These are phyloP conservation scores for Pedicia rivosa DNA, from an alignment of 2,888 invertebrate genomes.

Conservation along the genomic window DNA sequence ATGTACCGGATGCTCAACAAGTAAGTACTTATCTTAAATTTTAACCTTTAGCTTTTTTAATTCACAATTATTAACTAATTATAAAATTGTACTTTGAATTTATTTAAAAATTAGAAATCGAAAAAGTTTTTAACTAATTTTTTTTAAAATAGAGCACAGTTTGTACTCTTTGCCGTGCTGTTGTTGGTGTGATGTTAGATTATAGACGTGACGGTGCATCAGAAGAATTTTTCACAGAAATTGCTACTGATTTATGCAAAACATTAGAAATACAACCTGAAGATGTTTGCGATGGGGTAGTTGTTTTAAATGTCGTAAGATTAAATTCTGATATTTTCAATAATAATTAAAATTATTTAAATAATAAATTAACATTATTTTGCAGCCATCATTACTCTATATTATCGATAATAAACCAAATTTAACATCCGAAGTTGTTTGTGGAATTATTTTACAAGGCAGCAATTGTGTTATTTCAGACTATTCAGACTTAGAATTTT, in stretches of 20 bases:
- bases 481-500: conserved; percentile 20
- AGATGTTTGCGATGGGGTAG: conserved; percentile 43
- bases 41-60: background rate
- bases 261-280: conserved; percentile 38
- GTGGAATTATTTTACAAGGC: conserved; percentile 22
- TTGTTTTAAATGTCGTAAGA: conserved; percentile 42
- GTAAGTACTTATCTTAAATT: conserved; percentile 6
- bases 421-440: conserved; percentile 33
- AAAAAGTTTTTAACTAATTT: background rate
- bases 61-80: background rate
- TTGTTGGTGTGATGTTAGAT: conserved; percentile 17
- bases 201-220: conserved; percentile 33
- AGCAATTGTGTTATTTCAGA: conserved; percentile 17
- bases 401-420: conserved; percentile 39
- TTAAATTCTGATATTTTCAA: conserved; percentile 10
- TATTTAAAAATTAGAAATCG: background rate
- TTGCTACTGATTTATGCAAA: conserved; percentile 36
- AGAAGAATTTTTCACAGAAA: conserved; percentile 28
- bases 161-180: conserved; percentile 22
- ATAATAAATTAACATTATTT: too few species aligned
- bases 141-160: conserved; percentile 15
- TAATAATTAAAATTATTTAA: conserved; percentile 15
- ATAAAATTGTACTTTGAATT: background rate
- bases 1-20: conserved; percentile 16
- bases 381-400: conserved; percentile 42